Conservation (phyloP, 2,888 invertebrate species). For the Noctua comes region DNA sequence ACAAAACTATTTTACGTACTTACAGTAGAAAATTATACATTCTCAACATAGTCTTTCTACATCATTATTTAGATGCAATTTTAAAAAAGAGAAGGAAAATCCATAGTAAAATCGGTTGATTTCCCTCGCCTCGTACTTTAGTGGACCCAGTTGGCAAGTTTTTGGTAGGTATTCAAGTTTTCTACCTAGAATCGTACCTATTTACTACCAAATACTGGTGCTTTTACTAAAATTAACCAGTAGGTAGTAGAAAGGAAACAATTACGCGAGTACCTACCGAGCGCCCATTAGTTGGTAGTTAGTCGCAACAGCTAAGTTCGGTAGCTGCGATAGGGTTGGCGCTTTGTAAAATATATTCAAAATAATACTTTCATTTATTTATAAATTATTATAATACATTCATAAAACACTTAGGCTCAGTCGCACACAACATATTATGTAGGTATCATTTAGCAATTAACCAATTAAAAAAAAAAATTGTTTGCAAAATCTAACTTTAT, state of each 20-base stretch:
- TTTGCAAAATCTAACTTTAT: too few relatives aligned
- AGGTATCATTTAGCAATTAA: too few relatives aligned
- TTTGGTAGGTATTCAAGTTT: constrained; percentile 15
- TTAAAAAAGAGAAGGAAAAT: too few relatives aligned
- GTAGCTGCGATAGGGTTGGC: constrained; percentile 39
- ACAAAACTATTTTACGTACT: background rate
- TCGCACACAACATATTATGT: too few relatives aligned
- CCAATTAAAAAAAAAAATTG: too few relatives aligned
- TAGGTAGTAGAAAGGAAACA: constrained; percentile 42
- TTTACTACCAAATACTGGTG: constrained; percentile 23
- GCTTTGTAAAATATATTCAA: background rate
- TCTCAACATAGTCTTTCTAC: background rate
- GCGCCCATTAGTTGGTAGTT: constrained; percentile 49
- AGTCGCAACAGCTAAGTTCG: constrained; percentile 26
- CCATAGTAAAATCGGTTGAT: background rate
- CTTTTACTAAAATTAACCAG: constrained; percentile 29
- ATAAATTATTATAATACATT: background rate
- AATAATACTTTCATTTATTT: background rate
- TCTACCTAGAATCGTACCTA: constrained; percentile 12
- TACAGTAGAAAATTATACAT: background rate
- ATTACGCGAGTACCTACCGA: constrained; percentile 54
- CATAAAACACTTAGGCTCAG: too few relatives aligned
- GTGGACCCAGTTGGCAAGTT: background rate
- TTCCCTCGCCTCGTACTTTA: background rate
- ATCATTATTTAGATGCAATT: background rate